Evolutionary conservation across 2,888 invertebrate genomes (phyloP).

Genomic region (Drosophila putrida): DNA sequence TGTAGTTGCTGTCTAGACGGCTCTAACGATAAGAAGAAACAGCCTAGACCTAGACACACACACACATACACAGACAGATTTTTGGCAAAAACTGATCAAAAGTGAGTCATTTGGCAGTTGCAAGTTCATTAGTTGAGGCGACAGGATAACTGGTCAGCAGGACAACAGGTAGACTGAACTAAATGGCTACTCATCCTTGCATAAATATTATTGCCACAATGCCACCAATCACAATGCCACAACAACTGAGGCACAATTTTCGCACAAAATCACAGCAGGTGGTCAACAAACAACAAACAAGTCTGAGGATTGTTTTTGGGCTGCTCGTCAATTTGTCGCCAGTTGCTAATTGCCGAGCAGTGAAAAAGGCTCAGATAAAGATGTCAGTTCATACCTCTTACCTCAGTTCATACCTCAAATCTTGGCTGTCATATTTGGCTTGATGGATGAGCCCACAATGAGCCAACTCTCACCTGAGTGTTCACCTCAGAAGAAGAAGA

Average conservation of each 20-base stretch:
- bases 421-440: slow-evolving; percentile 53
- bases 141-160: slow-evolving; percentile 28
- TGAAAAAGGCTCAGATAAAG: slow-evolving; percentile 20
- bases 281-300: slow-evolving; percentile 52
- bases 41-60: neutral
- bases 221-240: slow-evolving; percentile 45
- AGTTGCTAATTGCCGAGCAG: slow-evolving; percentile 71
- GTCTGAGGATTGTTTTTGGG: slow-evolving; percentile 14
- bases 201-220: slow-evolving; percentile 79
- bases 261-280: slow-evolving; percentile 77
- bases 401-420: neutral
- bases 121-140: slow-evolving; percentile 62
- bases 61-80: slow-evolving; percentile 12
- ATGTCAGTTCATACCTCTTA: slow-evolving; percentile 36
- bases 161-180: slow-evolving; percentile 29
- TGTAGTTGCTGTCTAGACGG: slow-evolving; percentile 61
- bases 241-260: slow-evolving; percentile 47
- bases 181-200: slow-evolving; percentile 30
- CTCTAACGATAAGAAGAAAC: slow-evolving; percentile 51
- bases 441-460: slow-evolving; percentile 62
- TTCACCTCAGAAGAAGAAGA: too few species aligned
- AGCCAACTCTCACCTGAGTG: slow-evolving; percentile 15
- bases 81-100: slow-evolving; percentile 34
- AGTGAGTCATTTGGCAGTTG: slow-evolving; percentile 69
- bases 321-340: slow-evolving; percentile 75